Conservation (phyloP, 2,888 invertebrate genomes). For the Tipula lateralis region DNA sequence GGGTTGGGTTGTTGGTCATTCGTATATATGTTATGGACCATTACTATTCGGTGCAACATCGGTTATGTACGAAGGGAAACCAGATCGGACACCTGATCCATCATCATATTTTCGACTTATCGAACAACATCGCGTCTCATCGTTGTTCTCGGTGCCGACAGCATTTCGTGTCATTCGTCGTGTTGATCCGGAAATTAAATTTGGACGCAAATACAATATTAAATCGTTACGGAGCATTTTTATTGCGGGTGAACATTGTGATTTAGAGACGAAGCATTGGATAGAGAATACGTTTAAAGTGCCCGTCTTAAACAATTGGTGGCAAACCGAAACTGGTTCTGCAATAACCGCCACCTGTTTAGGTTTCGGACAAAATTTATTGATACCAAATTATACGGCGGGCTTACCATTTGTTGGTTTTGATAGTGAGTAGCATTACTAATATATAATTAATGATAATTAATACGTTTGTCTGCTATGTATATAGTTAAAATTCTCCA, state of each 20-base stretch:
- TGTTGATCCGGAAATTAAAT: conserved; percentile 68
- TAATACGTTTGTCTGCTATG: background rate
- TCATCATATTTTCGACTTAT: conserved; percentile 88
- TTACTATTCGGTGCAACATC: conserved; percentile 72
- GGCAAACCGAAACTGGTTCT: conserved; percentile 95
- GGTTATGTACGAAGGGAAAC: conserved; percentile 87
- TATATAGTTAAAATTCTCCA: conserved; percentile 59
- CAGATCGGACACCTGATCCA: conserved; percentile 89
- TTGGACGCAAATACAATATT: conserved; percentile 64
- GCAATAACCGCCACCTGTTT: conserved; percentile 80
- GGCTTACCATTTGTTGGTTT: conserved; percentile 88
- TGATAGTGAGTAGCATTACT: conserved; percentile 56
- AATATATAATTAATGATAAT: background rate
- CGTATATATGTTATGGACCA: conserved; percentile 91
- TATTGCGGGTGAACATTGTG: conserved; percentile 90
- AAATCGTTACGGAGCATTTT: conserved; percentile 69
- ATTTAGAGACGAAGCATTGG: conserved; percentile 82
- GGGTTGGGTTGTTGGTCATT: conserved; percentile 93
- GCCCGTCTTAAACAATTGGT: conserved; percentile 88
- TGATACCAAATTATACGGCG: conserved; percentile 70
- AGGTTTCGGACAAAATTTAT: conserved; percentile 66
- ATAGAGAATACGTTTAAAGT: conserved; percentile 64
- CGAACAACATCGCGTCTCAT: conserved; percentile 77
- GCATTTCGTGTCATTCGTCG: conserved; percentile 80
- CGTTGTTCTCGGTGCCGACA: conserved; percentile 86